Base-by-base conservation (phyloP, 2,797 vertebrate genomes). In the Columba guinea region DNA sequence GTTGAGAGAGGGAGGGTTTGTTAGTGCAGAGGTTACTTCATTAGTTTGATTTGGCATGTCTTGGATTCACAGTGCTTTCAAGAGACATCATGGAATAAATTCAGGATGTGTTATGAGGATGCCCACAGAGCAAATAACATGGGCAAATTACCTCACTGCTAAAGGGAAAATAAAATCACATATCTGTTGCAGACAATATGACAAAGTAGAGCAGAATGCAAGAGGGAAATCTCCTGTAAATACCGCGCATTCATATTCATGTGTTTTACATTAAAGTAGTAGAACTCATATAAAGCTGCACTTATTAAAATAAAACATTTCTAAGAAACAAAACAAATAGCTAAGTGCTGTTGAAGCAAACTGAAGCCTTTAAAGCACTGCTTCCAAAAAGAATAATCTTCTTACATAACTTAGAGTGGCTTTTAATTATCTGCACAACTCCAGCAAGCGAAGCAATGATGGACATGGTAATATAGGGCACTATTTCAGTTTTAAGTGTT, bases 31-130 rank as follows among this genome's bases (percentile, higher is more conserved):
- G 86, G 94, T 90, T 95, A 97, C 96, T 98, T 98, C 98, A 97
- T 98, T 98, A 98, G 97, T 98, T 97, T 97, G 97, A 98, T 98
- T 98, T 63, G 27, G 82, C 96, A 91, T 97, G 97, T 98, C 98
- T 98, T 95, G 86, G 96, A 96, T 97, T 97, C 97, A 92, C 87
- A 91, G 95, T 95, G 94, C 96, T 96, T 97, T 75, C 92, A 96
- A 95, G 96, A 98, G 97, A 98, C 96, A 92, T 97, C 92, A 77
- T 79, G 52, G 96, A 97, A 97, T 97, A 97, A 97, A 96, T 94
- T 90, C 93, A 75, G 81, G 97, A 97, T 95, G 97, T 97, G 98
- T 98, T 97, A 94, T 44, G 68, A 91, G 95, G 96, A 95, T 96
- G 97, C 96, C 83, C 93, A 96, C 94, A 92, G 97, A 96, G 97